Evolutionary conservation across 2,797 vertebrate genomes (phyloP), one percentile per base, ranked within the genome.

Genomic region (Galago senegalensis): DNA sequence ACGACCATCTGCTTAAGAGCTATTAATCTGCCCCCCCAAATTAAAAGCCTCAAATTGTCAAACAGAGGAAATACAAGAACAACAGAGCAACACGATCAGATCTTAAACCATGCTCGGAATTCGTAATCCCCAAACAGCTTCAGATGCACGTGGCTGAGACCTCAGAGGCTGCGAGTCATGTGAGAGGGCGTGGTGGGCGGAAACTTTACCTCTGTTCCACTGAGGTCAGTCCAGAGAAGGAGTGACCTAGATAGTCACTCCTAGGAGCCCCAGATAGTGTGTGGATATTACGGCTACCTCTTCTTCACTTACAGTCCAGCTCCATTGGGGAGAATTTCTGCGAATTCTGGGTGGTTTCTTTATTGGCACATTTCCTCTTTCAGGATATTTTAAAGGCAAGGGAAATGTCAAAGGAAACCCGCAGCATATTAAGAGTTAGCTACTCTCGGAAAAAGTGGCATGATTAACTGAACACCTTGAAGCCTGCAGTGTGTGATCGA

Each of bases 1-100:
- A 83, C 76, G 97, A 79, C 83, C 91, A 97, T 92, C 92, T 97
- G 93, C 94, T 82, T 93, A 84, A 91, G 72, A 94, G 88, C 72
- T 87, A 79, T 87, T 94, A 80, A 65, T n/a, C 75, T 86, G 53
- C 63, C 25, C 29, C 31, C 79, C 84, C 49, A 73, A 84, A 85
- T 69, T 56, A 95, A 97, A 93, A 97, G 89, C 84, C 86, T 67
- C 14, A 85, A 81, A 94, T 82, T 80, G 86, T 83, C 69, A 53
- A 93, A 67, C 69, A 92, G 94, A 82, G 86, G 88, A 65, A 82
- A 93, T 34, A 67, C 21, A 92, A 73, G 34, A 91, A 83, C 49
- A 87, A 69, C 87, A 43, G 84, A 95, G 76, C 69, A 61, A 86
- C 91, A 86, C 49, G 84, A 94, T 67, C 87, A 85, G 72, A 93